Evolutionary conservation across 2,113 vertebrate species (phyloP).

Genomic region (Stictonetta naevosa): DNA sequence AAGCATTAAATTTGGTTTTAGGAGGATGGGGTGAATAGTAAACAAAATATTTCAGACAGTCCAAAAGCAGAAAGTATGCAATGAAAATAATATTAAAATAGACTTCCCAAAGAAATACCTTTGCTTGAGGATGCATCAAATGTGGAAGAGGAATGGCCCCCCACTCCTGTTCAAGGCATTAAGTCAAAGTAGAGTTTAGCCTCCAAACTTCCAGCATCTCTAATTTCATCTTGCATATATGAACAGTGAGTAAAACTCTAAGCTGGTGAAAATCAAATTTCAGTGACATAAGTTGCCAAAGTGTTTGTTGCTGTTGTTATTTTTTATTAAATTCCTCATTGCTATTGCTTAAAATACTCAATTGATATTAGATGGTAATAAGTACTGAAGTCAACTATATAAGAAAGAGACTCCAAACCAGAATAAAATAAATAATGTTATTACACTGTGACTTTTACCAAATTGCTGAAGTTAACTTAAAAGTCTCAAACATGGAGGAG

Average conservation of each 20-base stretch:
- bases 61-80: background rate
- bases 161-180: background rate
- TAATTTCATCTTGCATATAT: background rate
- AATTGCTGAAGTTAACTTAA: background rate
- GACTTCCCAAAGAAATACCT: background rate
- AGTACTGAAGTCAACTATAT: background rate
- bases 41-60: conserved; percentile 20
- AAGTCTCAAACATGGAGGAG: background rate
- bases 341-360: background rate
- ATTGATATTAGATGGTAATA: background rate
- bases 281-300: background rate
- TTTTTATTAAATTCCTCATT: background rate
- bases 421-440: background rate
- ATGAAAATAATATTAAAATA: background rate
- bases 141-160: background rate
- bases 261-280: background rate
- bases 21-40: background rate
- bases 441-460: background rate
- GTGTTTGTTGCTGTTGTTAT: background rate
- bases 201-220: background rate
- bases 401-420: background rate
- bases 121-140: background rate
- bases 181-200: background rate
- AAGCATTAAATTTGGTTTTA: conserved; percentile 54
- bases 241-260: background rate